These are phyloP conservation scores for Magallana angulata DNA, from an alignment of 1,140 invertebrate genomes.

Conservation along the genomic window DNA sequence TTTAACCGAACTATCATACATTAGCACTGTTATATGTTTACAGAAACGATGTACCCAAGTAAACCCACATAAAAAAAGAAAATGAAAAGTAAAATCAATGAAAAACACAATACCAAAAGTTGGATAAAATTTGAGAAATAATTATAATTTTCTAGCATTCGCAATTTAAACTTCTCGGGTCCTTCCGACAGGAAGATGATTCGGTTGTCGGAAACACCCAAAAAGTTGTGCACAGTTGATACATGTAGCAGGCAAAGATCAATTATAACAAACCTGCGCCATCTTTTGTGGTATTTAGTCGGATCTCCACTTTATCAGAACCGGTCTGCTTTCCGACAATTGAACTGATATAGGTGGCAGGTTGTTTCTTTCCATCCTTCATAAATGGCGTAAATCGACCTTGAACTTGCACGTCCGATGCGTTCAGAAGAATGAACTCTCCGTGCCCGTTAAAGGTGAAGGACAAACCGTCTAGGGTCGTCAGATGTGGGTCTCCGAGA, in stretches of 20 bases:
- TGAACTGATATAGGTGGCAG: slow-evolving; percentile 42
- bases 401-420: slow-evolving; percentile 25
- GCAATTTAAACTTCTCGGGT: too few relatives aligned
- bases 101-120: too few relatives aligned
- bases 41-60: too few relatives aligned
- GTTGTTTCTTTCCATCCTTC: background rate
- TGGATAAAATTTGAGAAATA: too few relatives aligned
- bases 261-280: background rate
- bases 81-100: too few relatives aligned
- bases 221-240: slow-evolving; percentile 9
- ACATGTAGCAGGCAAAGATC: slow-evolving; percentile 3
- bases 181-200: too few relatives aligned
- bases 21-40: too few relatives aligned
- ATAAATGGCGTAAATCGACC: slow-evolving; percentile 4
- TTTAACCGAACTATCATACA: too few relatives aligned
- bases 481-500: slow-evolving; percentile 52
- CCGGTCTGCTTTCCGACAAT: slow-evolving; percentile 38
- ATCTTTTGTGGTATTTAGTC: slow-evolving; percentile 42
- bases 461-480: slow-evolving; percentile 45
- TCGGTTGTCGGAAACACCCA: too few relatives aligned
- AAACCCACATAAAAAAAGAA: too few relatives aligned
- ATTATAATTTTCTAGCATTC: too few relatives aligned
- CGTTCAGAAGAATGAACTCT: slow-evolving; percentile 47
- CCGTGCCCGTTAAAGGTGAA: slow-evolving; percentile 55
- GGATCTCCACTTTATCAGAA: slow-evolving; percentile 48